These are phyloP conservation scores for Sebastes itinus DNA, from an alignment of 2,797 vertebrate species.

Conservation along the genomic window DNA sequence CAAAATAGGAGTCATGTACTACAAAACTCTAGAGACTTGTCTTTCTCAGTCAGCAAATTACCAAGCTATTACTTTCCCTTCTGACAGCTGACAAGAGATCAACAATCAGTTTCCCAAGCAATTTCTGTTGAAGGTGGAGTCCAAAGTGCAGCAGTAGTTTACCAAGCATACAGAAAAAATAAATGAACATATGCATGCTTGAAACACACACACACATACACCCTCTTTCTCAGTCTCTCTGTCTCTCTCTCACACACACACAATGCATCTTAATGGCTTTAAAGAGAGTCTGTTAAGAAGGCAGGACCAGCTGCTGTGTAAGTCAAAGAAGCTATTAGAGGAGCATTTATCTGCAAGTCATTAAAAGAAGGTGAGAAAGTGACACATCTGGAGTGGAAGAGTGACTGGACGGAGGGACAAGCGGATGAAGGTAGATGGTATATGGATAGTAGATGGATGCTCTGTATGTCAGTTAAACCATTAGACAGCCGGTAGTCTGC, in stretches of 20 bases:
- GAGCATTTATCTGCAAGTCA: constrained; percentile 67
- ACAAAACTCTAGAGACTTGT: constrained; percentile 37
- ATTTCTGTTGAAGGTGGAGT: constrained; percentile 1
- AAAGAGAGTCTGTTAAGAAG: constrained; percentile 59
- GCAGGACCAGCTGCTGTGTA: constrained; percentile 63
- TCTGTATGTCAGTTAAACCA: constrained; percentile 58
- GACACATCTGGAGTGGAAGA: constrained; percentile 63
- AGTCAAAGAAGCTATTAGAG: constrained; percentile 70
- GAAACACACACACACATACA: constrained; percentile 1
- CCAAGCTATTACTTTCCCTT: constrained; percentile 7
- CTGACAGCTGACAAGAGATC: constrained; percentile 16
- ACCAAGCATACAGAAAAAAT: not conserved
- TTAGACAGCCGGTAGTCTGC: constrained; percentile 64
- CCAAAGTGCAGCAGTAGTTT: constrained; percentile 14
- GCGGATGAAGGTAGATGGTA: constrained; percentile 37
- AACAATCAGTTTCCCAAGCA: constrained; percentile 13
- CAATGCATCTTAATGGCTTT: constrained; percentile 32
- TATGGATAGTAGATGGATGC: constrained; percentile 53
- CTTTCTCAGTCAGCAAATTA: constrained; percentile 33
- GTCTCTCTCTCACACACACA: not conserved
- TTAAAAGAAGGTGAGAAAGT: constrained; percentile 70
- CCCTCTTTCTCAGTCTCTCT: not conserved
- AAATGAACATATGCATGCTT: constrained; percentile 14
- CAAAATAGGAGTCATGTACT: constrained; percentile 30
- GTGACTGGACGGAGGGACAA: constrained; percentile 47